Conservation (phyloP, 92 coral and sea anemone genomes). For the Bergia sp. region DNA sequence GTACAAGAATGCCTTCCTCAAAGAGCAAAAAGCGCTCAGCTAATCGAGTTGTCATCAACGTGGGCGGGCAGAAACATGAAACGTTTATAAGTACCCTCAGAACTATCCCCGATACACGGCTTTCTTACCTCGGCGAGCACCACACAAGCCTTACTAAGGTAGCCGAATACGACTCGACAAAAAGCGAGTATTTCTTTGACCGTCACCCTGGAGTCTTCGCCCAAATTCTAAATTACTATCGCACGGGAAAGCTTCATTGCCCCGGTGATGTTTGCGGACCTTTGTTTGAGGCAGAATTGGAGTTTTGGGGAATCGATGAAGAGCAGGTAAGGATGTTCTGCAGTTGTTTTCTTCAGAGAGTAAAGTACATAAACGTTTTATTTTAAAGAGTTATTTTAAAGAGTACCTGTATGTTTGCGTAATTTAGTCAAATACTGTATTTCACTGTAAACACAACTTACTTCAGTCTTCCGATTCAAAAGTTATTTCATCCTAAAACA, state of each 20-base stretch:
- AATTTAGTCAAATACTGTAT: neutral
- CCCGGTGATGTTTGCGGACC: conserved; percentile 96
- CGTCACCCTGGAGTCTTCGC: conserved; percentile 96
- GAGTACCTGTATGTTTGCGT: neutral
- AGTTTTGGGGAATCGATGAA: conserved; percentile 96
- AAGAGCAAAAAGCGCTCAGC: conserved; percentile 72
- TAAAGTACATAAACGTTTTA: neutral
- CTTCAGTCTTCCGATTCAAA: neutral
- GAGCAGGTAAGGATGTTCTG: conserved; percentile 66
- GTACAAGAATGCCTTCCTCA: conserved; percentile 63
- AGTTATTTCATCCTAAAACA: neutral
- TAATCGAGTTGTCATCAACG: conserved; percentile 83
- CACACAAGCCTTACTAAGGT: conserved; percentile 76
- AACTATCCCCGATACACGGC: conserved; percentile 93
- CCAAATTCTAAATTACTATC: conserved; percentile 89
- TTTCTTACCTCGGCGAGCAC: conserved; percentile 84
- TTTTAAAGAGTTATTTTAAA: neutral
- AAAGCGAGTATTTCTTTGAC: conserved; percentile 93
- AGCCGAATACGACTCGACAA: conserved; percentile 74
- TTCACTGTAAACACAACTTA: neutral
- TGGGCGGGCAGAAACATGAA: conserved; percentile 94
- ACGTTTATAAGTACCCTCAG: conserved; percentile 85
- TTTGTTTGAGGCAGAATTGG: conserved; percentile 88
- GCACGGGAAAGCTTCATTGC: conserved; percentile 95
- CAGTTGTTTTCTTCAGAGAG: neutral